Evolutionary conservation across 2,888 invertebrate genomes (phyloP), one percentile per base, ranked within the genome.

Genomic region (Lepidochrysops patricia): DNA sequence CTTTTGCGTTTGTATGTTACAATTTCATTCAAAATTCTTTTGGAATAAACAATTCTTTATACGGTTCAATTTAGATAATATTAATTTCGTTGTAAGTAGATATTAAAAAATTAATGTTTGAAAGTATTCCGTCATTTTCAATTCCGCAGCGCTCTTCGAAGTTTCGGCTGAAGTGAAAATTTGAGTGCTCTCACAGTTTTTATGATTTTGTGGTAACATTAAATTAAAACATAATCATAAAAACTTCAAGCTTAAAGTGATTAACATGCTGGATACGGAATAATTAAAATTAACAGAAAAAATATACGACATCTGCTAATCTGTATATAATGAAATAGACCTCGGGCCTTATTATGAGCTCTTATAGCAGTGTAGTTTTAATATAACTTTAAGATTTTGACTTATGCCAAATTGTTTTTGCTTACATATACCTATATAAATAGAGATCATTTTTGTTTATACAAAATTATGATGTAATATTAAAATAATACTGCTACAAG

Each of bases 61-160:
- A 43, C 35, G 35, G 13, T 19, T 7, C 15, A 43, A 9, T 9
- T 23, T 23, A 26, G 50, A 50, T 29, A 29, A n/a, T 43, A 50
- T 26, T 50, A 50, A 50, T 50, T 50, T 26, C n/a, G 26, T 49
- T 23, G 6, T 49, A 13, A 26, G 23, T 49, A n/a, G 49, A 26
- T 50, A 15, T 50, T 25, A 50, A 50, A 43, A 56, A 57, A 43
- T 57, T 57, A 25, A 57, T 26, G 34, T 34, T 57, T 25, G 12
- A 13, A 57, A 57, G 37, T 57, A 19, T 57, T 57, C 35, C 57
- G 25, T 57, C 57, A 43, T 57, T 57, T 57, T 37, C 25, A 57
- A 35, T 15, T 37, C 57, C 15, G 15, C 26, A 43, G 37, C 4
- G 43, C 26, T 25, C 37, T 34, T 13, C 26, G 57, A 35, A 57